Evolutionary conservation across 2,888 invertebrate species (phyloP), one percentile per base, ranked within the genome.

Genomic region (Kuschelorhynchus macadamiae): DNA sequence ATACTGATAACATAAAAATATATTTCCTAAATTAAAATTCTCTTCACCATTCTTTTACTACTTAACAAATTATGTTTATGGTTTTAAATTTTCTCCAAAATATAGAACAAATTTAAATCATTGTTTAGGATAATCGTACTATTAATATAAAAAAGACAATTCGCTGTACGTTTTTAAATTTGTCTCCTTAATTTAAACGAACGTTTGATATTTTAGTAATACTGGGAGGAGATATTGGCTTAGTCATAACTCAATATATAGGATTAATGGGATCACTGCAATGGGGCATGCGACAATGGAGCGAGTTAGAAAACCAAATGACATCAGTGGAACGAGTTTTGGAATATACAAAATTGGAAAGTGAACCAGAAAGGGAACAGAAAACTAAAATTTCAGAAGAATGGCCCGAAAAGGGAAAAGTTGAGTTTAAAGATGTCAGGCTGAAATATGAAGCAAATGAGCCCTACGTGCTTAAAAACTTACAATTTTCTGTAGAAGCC

Each of bases 251-350:
- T 0, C 92, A 93, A 80, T 91, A 92, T 11, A 91, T 93, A 82
- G 88, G 89, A 0, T 86, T 93, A 63, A 92, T 92, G 0, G 91
- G 91, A 9, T 82, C 85, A 81, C 73, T 88, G 74, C 87, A 88
- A 77, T 88, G 87, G 86, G 87, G 86, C 2, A 85, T 89, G 32
- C 86, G 96, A 1, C 96, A 96, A 82, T 95, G 95, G 75, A 94
- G 96, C 0, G 96, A 96, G 81, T 81, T 83, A 4, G 83, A 83
- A 81, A 95, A 93, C 78, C 91, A 90, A 73, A 93, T 95, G 94
- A 94, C 93, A 1, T 91, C 93, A 8, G 96, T 97, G 0, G 97
- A 98, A 83, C 88, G 96, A 81, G 87, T 92, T 0, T 47, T 80
- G 39, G 82, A 82, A 71, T 82, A 83, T 52, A 77, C 86, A 0